These are phyloP conservation scores for Parnassius mnemosyne DNA, from an alignment of 2,888 invertebrate species.

Conservation along the genomic window DNA sequence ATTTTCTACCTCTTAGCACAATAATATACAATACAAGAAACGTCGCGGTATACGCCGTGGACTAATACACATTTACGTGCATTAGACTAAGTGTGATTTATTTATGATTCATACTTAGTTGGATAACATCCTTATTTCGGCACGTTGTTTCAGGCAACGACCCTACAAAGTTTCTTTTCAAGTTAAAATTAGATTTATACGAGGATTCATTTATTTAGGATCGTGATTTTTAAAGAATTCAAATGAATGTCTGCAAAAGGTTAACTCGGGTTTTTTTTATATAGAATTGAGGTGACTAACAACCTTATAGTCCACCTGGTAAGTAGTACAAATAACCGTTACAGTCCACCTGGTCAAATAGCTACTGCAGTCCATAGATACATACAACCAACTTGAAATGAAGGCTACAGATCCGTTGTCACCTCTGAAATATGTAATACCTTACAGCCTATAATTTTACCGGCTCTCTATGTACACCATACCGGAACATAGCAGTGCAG, in stretches of 20 bases:
- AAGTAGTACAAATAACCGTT: too few species aligned
- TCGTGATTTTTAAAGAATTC: neutral
- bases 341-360: too few species aligned
- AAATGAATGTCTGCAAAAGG: neutral
- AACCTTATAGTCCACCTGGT: too few species aligned
- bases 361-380: too few species aligned
- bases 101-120: conserved; percentile 6
- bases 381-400: too few species aligned
- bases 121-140: neutral
- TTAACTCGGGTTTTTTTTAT: neutral
- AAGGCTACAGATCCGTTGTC: too few species aligned
- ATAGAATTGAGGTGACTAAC: too few species aligned
- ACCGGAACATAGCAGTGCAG: too few species aligned
- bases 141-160: neutral
- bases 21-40: conserved; percentile 10
- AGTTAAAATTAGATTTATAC: neutral
- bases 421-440: too few species aligned
- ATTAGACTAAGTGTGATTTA: conserved; percentile 24
- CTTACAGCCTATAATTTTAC: too few species aligned
- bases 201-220: neutral
- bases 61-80: conserved; percentile 20
- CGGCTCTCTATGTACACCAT: too few species aligned
- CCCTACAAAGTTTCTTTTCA: neutral
- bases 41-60: conserved; percentile 8
- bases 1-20: conserved; percentile 4